Conservation (phyloP, 2,797 vertebrate species). For the Pelobates cultripes region DNA sequence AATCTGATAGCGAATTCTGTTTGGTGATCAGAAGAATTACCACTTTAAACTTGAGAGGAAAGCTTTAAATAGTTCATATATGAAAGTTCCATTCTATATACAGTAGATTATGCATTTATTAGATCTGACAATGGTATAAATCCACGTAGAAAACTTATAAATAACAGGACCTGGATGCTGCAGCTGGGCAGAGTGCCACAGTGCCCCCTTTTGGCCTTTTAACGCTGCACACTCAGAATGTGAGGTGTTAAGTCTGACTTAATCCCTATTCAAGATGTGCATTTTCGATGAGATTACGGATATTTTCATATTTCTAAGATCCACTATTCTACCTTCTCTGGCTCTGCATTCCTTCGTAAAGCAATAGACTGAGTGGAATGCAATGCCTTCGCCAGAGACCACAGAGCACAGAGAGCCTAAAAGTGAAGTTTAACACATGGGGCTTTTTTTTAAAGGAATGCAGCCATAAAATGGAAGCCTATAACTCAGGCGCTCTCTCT, state of each 20-base stretch:
- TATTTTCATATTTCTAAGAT: constrained; percentile 72
- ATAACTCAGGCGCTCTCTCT: constrained; percentile 68
- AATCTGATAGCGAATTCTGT: not conserved
- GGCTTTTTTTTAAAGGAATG: constrained; percentile 80
- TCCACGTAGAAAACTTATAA: not conserved
- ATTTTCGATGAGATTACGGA: constrained; percentile 69
- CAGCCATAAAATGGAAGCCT: constrained; percentile 67
- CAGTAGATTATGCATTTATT: not conserved
- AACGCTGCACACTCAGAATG: constrained; percentile 59
- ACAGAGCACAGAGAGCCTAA: constrained; percentile 78
- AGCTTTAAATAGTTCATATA: not conserved
- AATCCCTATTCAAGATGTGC: constrained; percentile 62
- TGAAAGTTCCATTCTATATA: not conserved
- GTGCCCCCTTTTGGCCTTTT: constrained; percentile 74
- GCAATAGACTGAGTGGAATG: constrained; percentile 86
- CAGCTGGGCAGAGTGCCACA: constrained; percentile 69
- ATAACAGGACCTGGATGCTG: not conserved
- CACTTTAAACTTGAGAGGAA: too few relatives aligned
- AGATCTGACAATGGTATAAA: not conserved
- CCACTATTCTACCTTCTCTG: constrained; percentile 72
- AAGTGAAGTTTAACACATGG: constrained; percentile 81
- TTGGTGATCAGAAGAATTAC: too few relatives aligned
- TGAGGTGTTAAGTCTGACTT: constrained; percentile 60
- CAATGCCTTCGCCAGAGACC: constrained; percentile 79
- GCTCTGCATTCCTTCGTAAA: constrained; percentile 83